phyloP scores from a whole-genome alignment of 2,888 invertebrate species.

The Kryphioiulus occultus region DNA sequence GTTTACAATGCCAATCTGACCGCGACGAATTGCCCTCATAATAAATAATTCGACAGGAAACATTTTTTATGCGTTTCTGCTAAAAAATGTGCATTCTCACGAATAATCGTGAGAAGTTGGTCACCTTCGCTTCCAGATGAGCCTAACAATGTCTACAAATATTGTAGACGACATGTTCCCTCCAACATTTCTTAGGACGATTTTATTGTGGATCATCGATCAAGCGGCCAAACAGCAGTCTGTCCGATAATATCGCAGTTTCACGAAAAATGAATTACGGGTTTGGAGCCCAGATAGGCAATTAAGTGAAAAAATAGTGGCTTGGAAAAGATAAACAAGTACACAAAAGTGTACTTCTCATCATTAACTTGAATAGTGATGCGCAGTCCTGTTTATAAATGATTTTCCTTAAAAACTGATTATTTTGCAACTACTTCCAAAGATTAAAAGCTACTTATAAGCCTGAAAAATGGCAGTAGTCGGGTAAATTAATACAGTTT shows the following conservation, averaged over 20 bases:
- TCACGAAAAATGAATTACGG: not conserved
- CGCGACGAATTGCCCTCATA: not conserved
- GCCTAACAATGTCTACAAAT: not conserved
- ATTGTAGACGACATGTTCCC: not conserved
- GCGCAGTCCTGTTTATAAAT: not conserved
- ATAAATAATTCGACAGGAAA: constrained; percentile 17
- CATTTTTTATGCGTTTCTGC: not conserved
- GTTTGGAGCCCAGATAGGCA: not conserved
- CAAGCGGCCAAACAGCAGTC: not conserved
- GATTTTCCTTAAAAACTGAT: not conserved
- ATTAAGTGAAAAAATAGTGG: not conserved
- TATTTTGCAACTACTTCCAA: no score
- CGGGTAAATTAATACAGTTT: not conserved
- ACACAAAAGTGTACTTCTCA: not conserved
- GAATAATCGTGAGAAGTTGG: constrained; percentile 26
- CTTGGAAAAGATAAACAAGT: not conserved
- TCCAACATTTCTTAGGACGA: not conserved
- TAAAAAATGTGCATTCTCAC: not conserved
- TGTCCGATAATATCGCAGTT: not conserved
- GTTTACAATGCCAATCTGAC: not conserved
- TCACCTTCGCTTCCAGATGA: constrained; percentile 8
- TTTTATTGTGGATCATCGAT: not conserved
- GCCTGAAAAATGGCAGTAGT: not conserved
- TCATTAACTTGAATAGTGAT: not conserved
- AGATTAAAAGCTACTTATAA: not conserved